These are phyloP conservation scores for Drosophila jambulina DNA, from an alignment of 1,140 invertebrate species.

Conservation along the genomic window DNA sequence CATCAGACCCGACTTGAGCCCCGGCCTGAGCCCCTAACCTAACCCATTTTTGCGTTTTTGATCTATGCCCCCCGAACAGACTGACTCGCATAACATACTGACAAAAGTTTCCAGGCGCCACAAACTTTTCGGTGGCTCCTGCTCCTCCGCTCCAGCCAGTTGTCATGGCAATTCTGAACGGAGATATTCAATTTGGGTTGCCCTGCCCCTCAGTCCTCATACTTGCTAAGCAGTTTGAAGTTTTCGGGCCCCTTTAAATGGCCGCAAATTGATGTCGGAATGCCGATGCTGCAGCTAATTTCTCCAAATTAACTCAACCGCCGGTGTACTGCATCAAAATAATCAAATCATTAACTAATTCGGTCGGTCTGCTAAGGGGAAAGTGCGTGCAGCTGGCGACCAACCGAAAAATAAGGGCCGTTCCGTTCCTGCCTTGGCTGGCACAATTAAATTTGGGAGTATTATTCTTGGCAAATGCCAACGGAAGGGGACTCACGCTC, in stretches of 20 bases:
- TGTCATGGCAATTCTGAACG: slow-evolving; percentile 59
- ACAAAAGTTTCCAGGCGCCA: slow-evolving; percentile 64
- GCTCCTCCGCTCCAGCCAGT: slow-evolving; percentile 24
- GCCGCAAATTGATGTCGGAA: slow-evolving; percentile 57
- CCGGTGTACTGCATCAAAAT: slow-evolving; percentile 17
- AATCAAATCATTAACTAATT: slow-evolving; percentile 38
- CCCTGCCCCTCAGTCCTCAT: slow-evolving; percentile 35
- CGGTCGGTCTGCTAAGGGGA: not conserved
- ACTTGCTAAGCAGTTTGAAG: slow-evolving; percentile 63
- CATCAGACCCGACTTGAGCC: slow-evolving; percentile 45
- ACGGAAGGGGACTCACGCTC: slow-evolving; percentile 12
- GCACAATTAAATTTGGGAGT: slow-evolving; percentile 50
- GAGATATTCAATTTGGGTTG: slow-evolving; percentile 68
- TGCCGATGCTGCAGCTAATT: slow-evolving; percentile 52
- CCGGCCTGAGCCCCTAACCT: slow-evolving; percentile 32
- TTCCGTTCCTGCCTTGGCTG: not conserved
- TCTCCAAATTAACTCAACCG: slow-evolving; percentile 35
- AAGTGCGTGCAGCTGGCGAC: not conserved
- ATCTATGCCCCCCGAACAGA: slow-evolving; percentile 66
- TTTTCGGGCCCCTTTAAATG: slow-evolving; percentile 49
- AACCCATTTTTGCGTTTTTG: slow-evolving; percentile 69
- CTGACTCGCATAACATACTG: slow-evolving; percentile 40
- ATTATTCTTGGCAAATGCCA: slow-evolving; percentile 44
- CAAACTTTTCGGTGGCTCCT: slow-evolving; percentile 46
- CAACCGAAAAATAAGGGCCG: not conserved